Evolutionary conservation across 2,113 vertebrate species (phyloP).

Genomic region (Thinocorus orbignyianus): DNA sequence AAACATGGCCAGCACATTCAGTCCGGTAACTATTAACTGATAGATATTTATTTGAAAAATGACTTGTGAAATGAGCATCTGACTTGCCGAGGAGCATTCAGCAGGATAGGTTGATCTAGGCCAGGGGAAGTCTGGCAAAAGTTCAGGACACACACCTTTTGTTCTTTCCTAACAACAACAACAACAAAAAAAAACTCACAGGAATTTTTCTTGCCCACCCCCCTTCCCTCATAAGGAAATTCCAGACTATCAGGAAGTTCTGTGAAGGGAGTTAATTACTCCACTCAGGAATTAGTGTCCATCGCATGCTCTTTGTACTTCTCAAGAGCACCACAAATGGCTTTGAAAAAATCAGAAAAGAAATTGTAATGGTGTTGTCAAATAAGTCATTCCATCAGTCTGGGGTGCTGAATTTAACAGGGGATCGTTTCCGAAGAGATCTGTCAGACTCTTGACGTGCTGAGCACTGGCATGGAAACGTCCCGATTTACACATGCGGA

Average conservation of each 20-base stretch:
- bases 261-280: slow-evolving; percentile 40
- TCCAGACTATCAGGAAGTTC: slow-evolving; percentile 40
- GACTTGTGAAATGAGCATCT: background rate
- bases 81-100: background rate
- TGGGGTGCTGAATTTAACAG: background rate
- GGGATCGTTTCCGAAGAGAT: background rate
- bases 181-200: background rate
- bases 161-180: background rate
- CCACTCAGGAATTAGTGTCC: slow-evolving; percentile 23
- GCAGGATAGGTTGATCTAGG: background rate
- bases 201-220: background rate
- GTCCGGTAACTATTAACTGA: background rate
- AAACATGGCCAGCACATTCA: background rate
- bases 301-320: slow-evolving; percentile 29
- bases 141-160: background rate
- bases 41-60: background rate
- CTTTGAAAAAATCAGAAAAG: slow-evolving; percentile 38
- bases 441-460: background rate
- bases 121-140: background rate
- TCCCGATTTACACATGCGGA: background rate
- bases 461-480: background rate
- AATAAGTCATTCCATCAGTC: background rate
- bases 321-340: slow-evolving; percentile 16
- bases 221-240: background rate
- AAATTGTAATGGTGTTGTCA: slow-evolving; percentile 13